Conservation (phyloP, 2,888 invertebrate species). For the Cataglyphis rosenhaueri region DNA sequence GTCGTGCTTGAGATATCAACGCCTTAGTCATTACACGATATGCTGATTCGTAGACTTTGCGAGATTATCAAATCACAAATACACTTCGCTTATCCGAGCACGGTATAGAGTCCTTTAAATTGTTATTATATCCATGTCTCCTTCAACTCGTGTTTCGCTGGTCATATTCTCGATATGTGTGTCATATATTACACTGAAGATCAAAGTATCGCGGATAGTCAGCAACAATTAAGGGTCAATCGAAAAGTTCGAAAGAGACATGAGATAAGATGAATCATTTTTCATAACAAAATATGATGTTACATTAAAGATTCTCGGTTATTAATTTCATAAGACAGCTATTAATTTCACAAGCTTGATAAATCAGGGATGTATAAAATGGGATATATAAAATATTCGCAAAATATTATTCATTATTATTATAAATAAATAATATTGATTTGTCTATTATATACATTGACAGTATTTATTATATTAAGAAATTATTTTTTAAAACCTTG, state of each 20-base stretch:
- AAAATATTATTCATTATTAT: constrained; percentile 2
- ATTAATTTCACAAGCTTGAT: neutral
- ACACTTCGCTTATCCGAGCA: constrained; percentile 37
- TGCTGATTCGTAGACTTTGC: constrained; percentile 47
- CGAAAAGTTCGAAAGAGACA: neutral
- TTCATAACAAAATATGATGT: neutral
- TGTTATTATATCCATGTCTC: constrained; percentile 37
- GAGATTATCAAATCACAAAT: constrained; percentile 38
- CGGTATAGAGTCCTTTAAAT: constrained; percentile 34
- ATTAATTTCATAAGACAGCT: neutral
- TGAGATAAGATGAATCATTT: constrained; percentile 12
- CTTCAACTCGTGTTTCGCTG: constrained; percentile 34
- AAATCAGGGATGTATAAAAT: neutral
- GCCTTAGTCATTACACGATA: constrained; percentile 42
- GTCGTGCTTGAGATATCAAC: constrained; percentile 37
- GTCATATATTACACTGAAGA: constrained; percentile 4
- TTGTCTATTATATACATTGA: neutral
- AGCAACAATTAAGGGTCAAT: constrained; percentile 16
- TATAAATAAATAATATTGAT: neutral
- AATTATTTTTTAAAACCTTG: neutral
- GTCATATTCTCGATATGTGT: constrained; percentile 30
- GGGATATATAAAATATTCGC: neutral
- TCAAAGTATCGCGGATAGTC: constrained; percentile 19
- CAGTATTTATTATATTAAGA: neutral
- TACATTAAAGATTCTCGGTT: neutral